Conservation (phyloP, 2,797 vertebrate species). For the Lacerta agilis region DNA sequence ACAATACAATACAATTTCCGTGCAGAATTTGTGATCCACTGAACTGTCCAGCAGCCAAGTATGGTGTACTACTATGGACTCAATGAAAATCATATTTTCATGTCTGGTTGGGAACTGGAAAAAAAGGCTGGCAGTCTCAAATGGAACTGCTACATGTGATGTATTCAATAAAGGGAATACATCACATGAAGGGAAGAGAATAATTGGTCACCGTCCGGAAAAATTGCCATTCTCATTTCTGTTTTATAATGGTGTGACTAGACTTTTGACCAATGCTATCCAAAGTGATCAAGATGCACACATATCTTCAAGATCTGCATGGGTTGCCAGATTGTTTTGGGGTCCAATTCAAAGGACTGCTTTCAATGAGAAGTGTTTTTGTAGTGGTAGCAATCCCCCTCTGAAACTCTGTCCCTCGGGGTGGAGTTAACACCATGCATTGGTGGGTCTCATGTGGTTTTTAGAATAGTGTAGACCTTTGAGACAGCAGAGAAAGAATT, state of each 20-base stretch:
- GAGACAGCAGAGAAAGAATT: neutral
- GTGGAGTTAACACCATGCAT: neutral
- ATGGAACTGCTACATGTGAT: neutral
- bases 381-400: neutral
- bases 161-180: neutral
- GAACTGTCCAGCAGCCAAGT: neutral
- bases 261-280: neutral
- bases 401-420: neutral
- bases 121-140: neutral
- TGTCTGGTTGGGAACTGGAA: neutral
- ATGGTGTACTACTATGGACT: neutral
- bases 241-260: neutral
- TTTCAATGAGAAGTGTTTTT: neutral
- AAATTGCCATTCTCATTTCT: neutral
- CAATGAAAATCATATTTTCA: neutral
- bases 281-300: neutral
- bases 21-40: neutral
- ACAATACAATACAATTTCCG: too few species aligned
- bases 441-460: neutral
- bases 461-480: neutral
- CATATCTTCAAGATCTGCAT: neutral
- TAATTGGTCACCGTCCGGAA: neutral
- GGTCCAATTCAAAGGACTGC: neutral
- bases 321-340: neutral
- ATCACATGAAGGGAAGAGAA: neutral